phyloP scores from a whole-genome alignment of 2,113 vertebrate genomes.

The Pungitius pungitius region DNA sequence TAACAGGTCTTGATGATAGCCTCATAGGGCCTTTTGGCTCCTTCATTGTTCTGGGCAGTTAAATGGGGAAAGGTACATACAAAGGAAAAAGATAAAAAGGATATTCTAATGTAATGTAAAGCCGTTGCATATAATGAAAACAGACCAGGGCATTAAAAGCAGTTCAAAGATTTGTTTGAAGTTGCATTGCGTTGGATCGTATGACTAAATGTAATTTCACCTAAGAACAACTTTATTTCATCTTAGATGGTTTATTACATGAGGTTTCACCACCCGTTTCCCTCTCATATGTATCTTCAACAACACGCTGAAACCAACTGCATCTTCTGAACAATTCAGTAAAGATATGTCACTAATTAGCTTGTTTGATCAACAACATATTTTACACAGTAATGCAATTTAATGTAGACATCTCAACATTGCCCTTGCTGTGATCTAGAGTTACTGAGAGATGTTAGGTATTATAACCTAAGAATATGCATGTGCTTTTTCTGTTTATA shows the following conservation, averaged over 20 bases:
- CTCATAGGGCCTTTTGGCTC: background rate
- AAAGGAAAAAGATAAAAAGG: background rate
- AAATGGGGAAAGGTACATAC: background rate
- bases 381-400: background rate
- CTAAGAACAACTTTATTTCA: background rate
- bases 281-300: background rate
- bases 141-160: background rate
- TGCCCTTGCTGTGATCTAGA: background rate
- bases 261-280: background rate
- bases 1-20: background rate
- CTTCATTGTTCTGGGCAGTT: background rate
- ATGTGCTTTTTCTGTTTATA: background rate
- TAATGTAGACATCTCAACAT: background rate
- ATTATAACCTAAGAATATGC: background rate
- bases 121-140: background rate
- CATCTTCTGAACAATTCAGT: background rate
- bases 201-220: background rate
- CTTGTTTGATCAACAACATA: conserved; percentile 16
- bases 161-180: background rate
- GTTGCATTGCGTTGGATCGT: background rate
- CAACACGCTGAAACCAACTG: background rate
- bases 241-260: background rate
- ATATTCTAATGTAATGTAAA: conserved; percentile 2
- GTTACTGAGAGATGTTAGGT: background rate
- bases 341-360: background rate